Conservation (phyloP, 2,113 vertebrate species). For the Shinisaurus crocodilurus region DNA sequence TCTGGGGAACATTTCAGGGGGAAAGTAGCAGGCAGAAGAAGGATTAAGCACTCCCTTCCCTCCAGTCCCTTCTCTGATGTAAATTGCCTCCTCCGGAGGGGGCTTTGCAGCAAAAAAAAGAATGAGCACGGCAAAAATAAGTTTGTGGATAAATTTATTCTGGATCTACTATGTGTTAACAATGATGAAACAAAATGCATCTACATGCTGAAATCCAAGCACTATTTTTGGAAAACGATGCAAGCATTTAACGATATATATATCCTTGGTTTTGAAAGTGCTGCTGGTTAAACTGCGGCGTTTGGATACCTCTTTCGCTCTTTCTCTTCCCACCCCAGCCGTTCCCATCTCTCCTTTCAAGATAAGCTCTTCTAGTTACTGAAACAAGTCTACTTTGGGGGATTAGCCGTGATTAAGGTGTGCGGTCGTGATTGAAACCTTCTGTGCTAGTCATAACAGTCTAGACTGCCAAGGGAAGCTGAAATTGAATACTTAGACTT, state of each 20-base stretch:
- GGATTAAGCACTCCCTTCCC: background rate
- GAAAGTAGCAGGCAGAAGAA: no score
- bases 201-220: background rate
- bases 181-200: background rate
- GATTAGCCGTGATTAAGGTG: conserved; percentile 18
- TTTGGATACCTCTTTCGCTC: background rate
- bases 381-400: conserved; percentile 17
- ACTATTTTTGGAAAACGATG: background rate
- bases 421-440: conserved; percentile 11
- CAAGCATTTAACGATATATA: background rate
- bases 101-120: background rate
- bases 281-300: background rate
- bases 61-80: background rate
- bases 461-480: conserved; percentile 26
- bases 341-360: background rate
- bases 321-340: background rate
- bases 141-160: background rate
- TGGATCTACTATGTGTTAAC: background rate
- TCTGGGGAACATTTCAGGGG: background rate
- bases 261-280: background rate
- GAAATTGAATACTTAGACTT: conserved; percentile 16
- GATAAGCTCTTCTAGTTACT: conserved; percentile 9
- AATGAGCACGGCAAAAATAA: background rate
- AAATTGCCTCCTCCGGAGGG: background rate
- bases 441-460: conserved; percentile 35